A percentile compares a stretch with the other conserved stretches of the same genome.
Evolutionary conservation across 92 coral and sea anemone species (phyloP).

Genomic region (Scolanthus callimorphus): DNA sequence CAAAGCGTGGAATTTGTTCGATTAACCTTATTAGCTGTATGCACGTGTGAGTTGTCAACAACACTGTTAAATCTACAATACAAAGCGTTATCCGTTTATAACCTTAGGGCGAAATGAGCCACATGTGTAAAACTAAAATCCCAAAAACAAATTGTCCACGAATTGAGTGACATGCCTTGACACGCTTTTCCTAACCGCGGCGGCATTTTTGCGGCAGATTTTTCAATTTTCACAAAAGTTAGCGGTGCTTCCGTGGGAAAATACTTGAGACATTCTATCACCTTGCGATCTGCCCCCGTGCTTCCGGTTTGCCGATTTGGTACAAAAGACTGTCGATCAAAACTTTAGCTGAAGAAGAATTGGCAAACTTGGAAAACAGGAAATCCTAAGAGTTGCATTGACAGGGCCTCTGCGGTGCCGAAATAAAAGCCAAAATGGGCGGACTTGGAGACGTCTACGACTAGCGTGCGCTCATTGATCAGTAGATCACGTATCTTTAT

Average conservation of each 20-base stretch:
- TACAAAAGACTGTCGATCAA: conserved; percentile 22
- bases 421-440: neutral
- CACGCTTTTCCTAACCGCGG: conserved; percentile 28
- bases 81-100: neutral
- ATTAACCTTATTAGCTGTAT: no score
- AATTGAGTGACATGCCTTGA: neutral
- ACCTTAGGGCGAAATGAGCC: conserved; percentile 1
- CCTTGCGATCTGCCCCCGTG: conserved; percentile 44
- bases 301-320: conserved; percentile 36
- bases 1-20: no score
- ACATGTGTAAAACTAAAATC: neutral
- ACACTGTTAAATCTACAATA: no score
- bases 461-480: no score
- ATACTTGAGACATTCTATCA: conserved; percentile 60
- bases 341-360: neutral
- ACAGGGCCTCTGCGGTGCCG: neutral
- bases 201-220: conserved; percentile 76
- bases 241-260: conserved; percentile 88
- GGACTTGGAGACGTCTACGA: neutral
- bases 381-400: neutral
- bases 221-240: conserved; percentile 65
- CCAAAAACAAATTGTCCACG: neutral
- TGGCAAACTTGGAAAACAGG: conserved; percentile 3
- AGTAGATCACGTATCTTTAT: no score
- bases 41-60: no score